Percentiles rank a stretch among this genome's conserved stretches.
Evolutionary conservation across 2,113 vertebrate species (phyloP).

Genomic region (Corvus hawaiiensis): DNA sequence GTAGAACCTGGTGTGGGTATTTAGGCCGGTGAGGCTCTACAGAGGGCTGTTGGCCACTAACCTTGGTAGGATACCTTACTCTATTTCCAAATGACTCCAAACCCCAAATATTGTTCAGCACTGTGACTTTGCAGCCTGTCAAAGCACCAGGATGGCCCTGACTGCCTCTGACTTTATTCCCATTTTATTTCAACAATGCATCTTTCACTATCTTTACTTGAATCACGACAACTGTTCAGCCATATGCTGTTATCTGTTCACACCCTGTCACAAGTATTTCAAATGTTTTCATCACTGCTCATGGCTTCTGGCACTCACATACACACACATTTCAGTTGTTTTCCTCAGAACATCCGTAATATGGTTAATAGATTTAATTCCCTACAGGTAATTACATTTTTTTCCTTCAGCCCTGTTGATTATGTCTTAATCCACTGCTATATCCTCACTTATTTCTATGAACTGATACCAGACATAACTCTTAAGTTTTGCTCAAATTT

Average conservation of each 20-base stretch:
- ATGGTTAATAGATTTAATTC: background rate
- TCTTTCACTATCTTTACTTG: background rate
- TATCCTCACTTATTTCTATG: background rate
- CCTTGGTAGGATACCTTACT: background rate
- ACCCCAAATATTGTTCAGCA: background rate
- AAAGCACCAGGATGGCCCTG: background rate
- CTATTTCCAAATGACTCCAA: background rate
- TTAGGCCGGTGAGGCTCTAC: background rate
- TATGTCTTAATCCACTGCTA: background rate
- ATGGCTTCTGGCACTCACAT: background rate
- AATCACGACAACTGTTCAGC: background rate
- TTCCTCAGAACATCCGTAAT: background rate
- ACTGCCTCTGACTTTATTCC: background rate
- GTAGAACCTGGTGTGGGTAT: background rate
- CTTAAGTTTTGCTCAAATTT: background rate
- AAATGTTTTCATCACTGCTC: constrained; percentile 4
- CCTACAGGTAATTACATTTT: background rate
- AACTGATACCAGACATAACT: background rate
- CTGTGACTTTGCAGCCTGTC: background rate
- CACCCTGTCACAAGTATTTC: background rate
- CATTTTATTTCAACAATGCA: background rate
- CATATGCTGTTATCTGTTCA: constrained; percentile 11
- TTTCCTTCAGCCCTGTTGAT: background rate
- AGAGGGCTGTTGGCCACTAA: background rate
- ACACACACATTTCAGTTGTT: background rate